A percentile compares a stretch with the other conserved stretches of the same genome.
Evolutionary conservation across 2,888 invertebrate genomes (phyloP).

Genomic region (Andrena camellia): DNA sequence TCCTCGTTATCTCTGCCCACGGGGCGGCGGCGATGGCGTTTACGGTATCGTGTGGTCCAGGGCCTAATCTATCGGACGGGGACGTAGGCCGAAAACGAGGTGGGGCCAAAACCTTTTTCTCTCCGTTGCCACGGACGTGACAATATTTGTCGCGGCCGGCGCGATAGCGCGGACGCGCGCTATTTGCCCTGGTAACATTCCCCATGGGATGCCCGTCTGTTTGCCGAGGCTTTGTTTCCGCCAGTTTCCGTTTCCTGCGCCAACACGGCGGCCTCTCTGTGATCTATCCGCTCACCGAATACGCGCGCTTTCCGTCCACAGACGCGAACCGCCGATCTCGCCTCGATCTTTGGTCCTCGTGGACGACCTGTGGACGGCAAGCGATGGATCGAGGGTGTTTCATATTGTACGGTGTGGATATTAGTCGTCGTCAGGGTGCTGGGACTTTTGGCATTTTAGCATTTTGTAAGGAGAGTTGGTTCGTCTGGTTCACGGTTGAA

Average conservation of each 20-base stretch:
- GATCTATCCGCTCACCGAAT: slow-evolving; percentile 77
- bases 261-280: slow-evolving; percentile 83
- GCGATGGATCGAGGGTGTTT: background rate
- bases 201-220: slow-evolving; percentile 77
- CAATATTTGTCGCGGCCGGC: slow-evolving; percentile 79
- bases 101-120: slow-evolving; percentile 47
- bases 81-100: slow-evolving; percentile 58
- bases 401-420: background rate
- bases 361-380: background rate
- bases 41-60: slow-evolving; percentile 60
- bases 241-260: slow-evolving; percentile 84
- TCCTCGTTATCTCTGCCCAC: slow-evolving; percentile 73
- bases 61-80: slow-evolving; percentile 70
- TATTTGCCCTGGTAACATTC: slow-evolving; percentile 82
- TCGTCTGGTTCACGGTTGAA: too few species aligned
- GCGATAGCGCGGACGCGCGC: slow-evolving; percentile 71
- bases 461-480: too few species aligned
- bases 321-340: background rate
- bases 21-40: slow-evolving; percentile 55
- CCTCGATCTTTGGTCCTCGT: background rate
- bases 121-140: slow-evolving; percentile 66
- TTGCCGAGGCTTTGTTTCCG: slow-evolving; percentile 84
- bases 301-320: slow-evolving; percentile 53
- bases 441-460: too few species aligned
- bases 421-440: background rate